Base-by-base conservation (phyloP, 2,113 vertebrate species). In the Lepisosteus osseus region DNA sequence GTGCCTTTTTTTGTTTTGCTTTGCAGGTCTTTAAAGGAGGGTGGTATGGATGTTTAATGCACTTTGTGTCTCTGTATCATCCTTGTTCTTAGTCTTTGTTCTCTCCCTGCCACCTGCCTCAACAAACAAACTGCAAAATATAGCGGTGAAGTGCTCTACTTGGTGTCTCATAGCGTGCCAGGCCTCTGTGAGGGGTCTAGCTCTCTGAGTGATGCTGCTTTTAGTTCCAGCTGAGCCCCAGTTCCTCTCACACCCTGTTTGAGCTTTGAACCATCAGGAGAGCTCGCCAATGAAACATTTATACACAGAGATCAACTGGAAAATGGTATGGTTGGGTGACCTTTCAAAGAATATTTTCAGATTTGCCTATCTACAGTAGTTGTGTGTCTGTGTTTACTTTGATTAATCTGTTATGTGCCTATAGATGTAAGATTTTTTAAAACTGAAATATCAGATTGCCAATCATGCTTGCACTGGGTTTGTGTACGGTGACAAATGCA, bases 1-100 rank as follows among this genome's bases (percentile, higher is more conserved):
- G 59, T 67, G 56, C 43, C 17, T 42, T 67, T 64, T 51, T 71
- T 64, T 14, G 45, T 67, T 56, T 54, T 67, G 56, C 65, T 6
- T 40, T 65, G 44, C 9, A 29, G 13, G 51, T 43, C 8, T 67
- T 65, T 73, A 61, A 63, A 68, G 57, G 51, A 13, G 57, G 54
- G 57, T 7, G 5, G 8, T 13, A 40, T 14, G 47, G 14, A n/a
- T 43, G 14, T 61, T 61, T 64, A 65, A 64, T 71, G 70, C 41
- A 55, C 7, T 72, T 13, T 7, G 47, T 7, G 11, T 54, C 29
- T 11, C 51, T 45, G 14, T 17, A 17, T 43, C 51, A 40, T 6
- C 11, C 56, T 3, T 12, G n/a, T 41, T 5, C 55, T 17, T n/a
- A 14, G 15, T 45, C 7, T 54, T 15, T 41, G 15, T 54, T 42